phyloP scores from a whole-genome alignment of 1,140 invertebrate genomes.

The Drusus annulatus region DNA sequence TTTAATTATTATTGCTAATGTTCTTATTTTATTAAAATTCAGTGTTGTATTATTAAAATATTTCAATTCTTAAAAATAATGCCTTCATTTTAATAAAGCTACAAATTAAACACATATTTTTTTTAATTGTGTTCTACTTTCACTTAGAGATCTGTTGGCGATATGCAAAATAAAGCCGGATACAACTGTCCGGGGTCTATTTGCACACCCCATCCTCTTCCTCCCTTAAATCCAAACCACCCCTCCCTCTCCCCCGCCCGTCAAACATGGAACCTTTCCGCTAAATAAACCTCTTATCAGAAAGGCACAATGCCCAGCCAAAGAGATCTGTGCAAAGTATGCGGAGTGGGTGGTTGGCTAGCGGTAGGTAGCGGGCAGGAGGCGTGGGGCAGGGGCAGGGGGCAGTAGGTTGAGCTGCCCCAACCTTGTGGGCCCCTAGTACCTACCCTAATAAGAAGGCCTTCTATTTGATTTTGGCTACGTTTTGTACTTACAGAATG shows the following conservation, averaged over 20 bases:
- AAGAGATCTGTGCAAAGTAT: conserved; percentile 59
- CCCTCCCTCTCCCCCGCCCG: neutral
- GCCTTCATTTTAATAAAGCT: no score
- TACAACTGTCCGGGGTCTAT: conserved; percentile 10
- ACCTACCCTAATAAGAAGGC: conserved; percentile 22
- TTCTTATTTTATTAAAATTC: no score
- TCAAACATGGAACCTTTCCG: conserved; percentile 54
- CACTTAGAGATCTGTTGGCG: neutral
- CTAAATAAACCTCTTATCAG: conserved; percentile 60
- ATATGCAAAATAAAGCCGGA: neutral
- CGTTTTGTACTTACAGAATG: neutral
- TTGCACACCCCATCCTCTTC: conserved; percentile 10
- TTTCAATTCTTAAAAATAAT: no score
- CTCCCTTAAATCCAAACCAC: neutral
- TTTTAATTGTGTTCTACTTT: no score
- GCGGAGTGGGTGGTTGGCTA: neutral
- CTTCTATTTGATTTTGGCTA: neutral
- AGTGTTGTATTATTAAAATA: no score
- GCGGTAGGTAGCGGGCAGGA: neutral
- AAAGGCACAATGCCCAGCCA: conserved; percentile 56
- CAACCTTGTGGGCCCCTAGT: neutral
- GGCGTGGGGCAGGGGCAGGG: no score
- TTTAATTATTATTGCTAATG: no score
- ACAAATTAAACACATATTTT: no score
- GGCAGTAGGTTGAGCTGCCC: no score